Evolutionary conservation across 2,888 invertebrate species (phyloP).

Genomic region (Gandaritis pyraliata): DNA sequence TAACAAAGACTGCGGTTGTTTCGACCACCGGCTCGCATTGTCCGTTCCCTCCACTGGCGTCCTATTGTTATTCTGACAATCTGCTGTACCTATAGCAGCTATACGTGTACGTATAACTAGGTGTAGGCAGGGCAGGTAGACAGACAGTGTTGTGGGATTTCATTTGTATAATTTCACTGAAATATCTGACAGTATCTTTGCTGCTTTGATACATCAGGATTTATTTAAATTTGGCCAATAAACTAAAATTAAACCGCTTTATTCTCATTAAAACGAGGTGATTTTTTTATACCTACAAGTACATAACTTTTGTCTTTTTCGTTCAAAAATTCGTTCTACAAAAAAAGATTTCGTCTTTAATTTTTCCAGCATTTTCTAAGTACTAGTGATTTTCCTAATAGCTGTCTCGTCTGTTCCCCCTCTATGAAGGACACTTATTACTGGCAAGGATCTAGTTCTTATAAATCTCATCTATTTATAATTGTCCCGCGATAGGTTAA

Average conservation of each 20-base stretch:
- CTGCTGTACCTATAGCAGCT: slow-evolving; percentile 42
- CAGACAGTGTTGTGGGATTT: slow-evolving; percentile 3
- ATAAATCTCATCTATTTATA: slow-evolving; percentile 14
- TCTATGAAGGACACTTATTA: not conserved
- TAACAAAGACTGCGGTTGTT: slow-evolving; percentile 75
- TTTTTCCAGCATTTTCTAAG: too few species aligned
- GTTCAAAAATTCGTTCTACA: too few species aligned
- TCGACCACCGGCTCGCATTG: slow-evolving; percentile 74
- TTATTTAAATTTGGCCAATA: too few species aligned
- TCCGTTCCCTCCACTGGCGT: slow-evolving; percentile 56
- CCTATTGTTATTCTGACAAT: slow-evolving; percentile 77
- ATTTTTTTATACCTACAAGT: too few species aligned
- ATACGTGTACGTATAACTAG: slow-evolving; percentile 7
- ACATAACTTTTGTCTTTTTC: too few species aligned
- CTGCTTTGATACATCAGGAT: too few species aligned
- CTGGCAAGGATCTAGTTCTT: not conserved
- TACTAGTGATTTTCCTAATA: too few species aligned
- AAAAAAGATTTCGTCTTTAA: too few species aligned
- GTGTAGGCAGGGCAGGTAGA: slow-evolving; percentile 21
- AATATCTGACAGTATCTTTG: not conserved
- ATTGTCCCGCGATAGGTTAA: slow-evolving; percentile 17
- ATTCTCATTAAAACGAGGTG: too few species aligned
- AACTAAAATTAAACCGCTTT: too few species aligned
- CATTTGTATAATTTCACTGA: not conserved
- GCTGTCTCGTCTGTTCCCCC: not conserved